Evolutionary conservation across 2,797 vertebrate species (phyloP).

Genomic region (Spinibarbus caldwelli): DNA sequence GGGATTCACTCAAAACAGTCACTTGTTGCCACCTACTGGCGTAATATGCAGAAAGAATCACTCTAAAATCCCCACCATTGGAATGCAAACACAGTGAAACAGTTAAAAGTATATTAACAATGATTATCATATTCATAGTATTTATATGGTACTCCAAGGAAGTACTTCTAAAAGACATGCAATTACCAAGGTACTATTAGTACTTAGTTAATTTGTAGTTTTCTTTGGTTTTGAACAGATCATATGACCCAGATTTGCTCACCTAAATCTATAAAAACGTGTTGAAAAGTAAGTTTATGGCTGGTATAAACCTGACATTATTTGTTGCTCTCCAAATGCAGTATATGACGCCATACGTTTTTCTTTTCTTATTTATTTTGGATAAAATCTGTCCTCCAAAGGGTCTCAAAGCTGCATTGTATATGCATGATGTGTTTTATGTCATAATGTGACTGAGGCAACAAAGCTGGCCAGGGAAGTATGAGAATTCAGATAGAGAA

Average conservation of each 20-base stretch:
- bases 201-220: neutral
- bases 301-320: constrained; percentile 16
- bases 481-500: constrained; percentile 6
- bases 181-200: neutral
- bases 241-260: neutral
- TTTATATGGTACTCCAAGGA: neutral
- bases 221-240: neutral
- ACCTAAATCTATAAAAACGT: neutral
- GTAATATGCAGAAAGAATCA: neutral
- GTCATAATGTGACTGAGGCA: neutral
- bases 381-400: neutral
- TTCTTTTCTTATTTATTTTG: neutral
- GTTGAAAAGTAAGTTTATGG: constrained; percentile 4
- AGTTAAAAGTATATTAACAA: neutral
- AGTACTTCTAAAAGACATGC: neutral
- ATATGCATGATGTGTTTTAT: constrained; percentile 13
- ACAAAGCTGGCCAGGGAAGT: neutral
- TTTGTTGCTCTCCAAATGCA: neutral
- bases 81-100: neutral
- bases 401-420: neutral
- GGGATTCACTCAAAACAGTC: neutral
- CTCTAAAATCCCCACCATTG: neutral
- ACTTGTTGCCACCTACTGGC: neutral
- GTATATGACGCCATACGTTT: neutral
- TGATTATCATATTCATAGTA: neutral